Percentiles rank a stretch among this genome's conserved stretches.
phyloP scores from a whole-genome alignment of 2,888 invertebrate genomes.

The Eupelmus urozonus region DNA sequence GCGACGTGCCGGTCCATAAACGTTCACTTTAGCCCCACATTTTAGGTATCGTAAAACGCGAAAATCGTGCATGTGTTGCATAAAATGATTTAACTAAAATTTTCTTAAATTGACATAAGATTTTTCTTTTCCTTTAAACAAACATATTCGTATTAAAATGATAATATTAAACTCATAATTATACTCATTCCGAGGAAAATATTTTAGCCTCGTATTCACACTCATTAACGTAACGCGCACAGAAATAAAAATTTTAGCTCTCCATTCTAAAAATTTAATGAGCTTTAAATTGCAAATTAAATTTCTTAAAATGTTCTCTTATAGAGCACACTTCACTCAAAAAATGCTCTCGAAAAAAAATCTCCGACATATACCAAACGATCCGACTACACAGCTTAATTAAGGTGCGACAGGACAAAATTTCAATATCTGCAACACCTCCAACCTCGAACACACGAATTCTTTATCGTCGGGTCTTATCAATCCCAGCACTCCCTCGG shows the following conservation, averaged over 20 bases:
- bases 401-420: neutral
- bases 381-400: neutral
- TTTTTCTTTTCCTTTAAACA: no score
- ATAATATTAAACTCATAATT: neutral
- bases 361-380: neutral
- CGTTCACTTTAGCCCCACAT: no score
- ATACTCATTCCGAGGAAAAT: neutral
- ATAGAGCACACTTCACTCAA: neutral
- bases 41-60: no score
- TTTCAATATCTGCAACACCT: neutral
- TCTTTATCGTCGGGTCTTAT: conserved; percentile 25
- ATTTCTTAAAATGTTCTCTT: neutral
- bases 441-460: neutral
- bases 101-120: no score
- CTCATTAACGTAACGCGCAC: neutral
- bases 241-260: neutral
- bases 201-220: no score
- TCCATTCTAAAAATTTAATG: conserved; percentile 11
- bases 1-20: no score
- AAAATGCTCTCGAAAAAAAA: neutral
- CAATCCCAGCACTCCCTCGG: neutral
- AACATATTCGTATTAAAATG: neutral
- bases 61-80: no score
- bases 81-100: no score
- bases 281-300: conserved; percentile 15